Conservation (phyloP, 35 echinoderm and acorn worm species). For the Apostichopus californicus region DNA sequence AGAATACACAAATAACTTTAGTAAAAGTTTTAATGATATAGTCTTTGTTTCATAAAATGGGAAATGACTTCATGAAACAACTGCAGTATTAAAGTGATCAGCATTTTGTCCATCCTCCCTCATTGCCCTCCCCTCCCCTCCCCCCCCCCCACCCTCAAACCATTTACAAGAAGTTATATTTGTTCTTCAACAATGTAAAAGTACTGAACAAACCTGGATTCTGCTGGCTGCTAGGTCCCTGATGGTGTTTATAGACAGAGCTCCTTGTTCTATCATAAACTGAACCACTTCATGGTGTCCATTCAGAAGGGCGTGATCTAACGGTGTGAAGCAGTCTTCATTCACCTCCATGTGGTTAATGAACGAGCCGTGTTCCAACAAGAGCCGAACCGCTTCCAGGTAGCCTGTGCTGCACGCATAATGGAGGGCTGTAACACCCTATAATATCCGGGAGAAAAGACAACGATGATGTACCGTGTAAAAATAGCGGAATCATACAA, state of each 20-base stretch:
- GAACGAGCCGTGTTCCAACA: conserved; percentile 87
- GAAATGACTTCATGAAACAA: too few species aligned
- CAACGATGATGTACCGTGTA: too few species aligned
- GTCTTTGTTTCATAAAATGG: too few species aligned
- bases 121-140: too few species aligned
- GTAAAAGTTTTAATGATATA: too few species aligned
- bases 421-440: conserved; percentile 98
- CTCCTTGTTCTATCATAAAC: conserved; percentile 95
- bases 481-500: too few species aligned
- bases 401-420: conserved; percentile 93
- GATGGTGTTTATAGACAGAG: conserved; percentile 89
- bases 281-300: conserved; percentile 90
- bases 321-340: conserved; percentile 85
- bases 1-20: too few species aligned
- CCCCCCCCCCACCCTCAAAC: too few species aligned
- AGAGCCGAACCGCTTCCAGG: conserved; percentile 80
- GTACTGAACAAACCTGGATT: conserved; percentile 65
- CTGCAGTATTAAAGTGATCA: too few species aligned
- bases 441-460: background rate
- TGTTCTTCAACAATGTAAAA: too few species aligned
- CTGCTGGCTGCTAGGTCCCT: conserved; percentile 85
- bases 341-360: conserved; percentile 96
- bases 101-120: too few species aligned
- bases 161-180: too few species aligned
- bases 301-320: conserved; percentile 93